These are phyloP conservation scores for Mesoclemmys tuberculata DNA, from an alignment of 2,113 vertebrate genomes.

Conservation along the genomic window DNA sequence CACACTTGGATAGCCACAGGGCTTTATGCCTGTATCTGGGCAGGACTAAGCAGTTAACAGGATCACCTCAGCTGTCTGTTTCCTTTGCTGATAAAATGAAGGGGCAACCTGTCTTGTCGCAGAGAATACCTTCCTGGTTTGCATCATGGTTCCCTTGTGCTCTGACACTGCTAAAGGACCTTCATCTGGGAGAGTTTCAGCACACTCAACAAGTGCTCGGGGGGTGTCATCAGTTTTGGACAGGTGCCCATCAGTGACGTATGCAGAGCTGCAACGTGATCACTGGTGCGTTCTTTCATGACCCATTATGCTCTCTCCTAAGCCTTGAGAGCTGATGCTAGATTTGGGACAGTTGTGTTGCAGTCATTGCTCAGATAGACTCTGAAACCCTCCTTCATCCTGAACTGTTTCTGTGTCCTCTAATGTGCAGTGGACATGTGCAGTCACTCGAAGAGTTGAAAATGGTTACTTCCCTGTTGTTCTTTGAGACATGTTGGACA, in stretches of 20 bases:
- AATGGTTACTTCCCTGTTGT: background rate
- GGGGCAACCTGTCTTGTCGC: background rate
- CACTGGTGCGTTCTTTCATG: background rate
- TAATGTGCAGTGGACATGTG: background rate
- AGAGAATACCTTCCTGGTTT: background rate
- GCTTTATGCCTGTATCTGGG: background rate
- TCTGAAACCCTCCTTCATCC: background rate
- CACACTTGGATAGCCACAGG: background rate
- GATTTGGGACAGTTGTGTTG: background rate
- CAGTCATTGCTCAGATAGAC: too few relatives aligned
- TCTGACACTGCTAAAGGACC: background rate
- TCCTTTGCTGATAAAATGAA: background rate
- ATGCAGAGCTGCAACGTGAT: background rate
- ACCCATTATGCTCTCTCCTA: background rate
- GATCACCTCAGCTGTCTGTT: background rate
- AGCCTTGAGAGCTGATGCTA: background rate
- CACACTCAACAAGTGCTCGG: too few relatives aligned
- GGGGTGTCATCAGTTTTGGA: too few relatives aligned
- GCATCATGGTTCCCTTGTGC: background rate
- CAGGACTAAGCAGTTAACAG: background rate
- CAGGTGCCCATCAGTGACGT: background rate
- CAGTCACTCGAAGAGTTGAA: background rate
- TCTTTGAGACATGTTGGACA: background rate
- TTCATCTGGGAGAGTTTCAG: background rate
- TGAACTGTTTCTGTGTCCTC: too few relatives aligned